Conservation (phyloP, 2,113 vertebrate species). For the Astatoreochromis straeleni region DNA sequence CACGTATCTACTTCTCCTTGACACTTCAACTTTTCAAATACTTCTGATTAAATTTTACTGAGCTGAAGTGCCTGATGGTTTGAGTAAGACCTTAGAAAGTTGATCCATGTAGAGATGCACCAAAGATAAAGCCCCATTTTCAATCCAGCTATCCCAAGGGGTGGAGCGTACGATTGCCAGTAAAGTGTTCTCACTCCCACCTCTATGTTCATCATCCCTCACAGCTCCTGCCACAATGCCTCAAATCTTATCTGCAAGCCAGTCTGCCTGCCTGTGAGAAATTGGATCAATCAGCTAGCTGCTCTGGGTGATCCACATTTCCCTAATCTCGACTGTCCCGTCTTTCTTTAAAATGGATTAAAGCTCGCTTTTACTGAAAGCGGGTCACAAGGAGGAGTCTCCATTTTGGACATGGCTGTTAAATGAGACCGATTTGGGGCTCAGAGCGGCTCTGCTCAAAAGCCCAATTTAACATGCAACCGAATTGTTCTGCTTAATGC, state of each 20-base stretch:
- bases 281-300: conserved; percentile 48
- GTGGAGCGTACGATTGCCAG: conserved; percentile 39
- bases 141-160: conserved; percentile 19
- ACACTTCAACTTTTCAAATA: conserved; percentile 1
- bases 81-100: neutral
- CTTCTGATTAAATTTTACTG: conserved; percentile 15
- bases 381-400: conserved; percentile 27
- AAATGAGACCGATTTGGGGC: conserved; percentile 19
- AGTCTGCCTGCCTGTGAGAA: conserved; percentile 30
- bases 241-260: conserved; percentile 53
- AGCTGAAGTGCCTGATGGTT: neutral
- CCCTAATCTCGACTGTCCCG: conserved; percentile 42
- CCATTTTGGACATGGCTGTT: conserved; percentile 16
- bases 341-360: conserved; percentile 53
- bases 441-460: neutral
- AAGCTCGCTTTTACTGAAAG: conserved; percentile 34
- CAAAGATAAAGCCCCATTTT: conserved; percentile 25
- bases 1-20: neutral
- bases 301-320: conserved; percentile 48
- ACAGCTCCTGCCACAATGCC: conserved; percentile 27
- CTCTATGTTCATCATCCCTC: conserved; percentile 46
- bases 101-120: conserved; percentile 1
- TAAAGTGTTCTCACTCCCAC: conserved; percentile 46
- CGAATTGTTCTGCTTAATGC: neutral
- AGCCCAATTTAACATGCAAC: neutral